These are phyloP conservation scores for Enteromius anoplus DNA, from an alignment of 2,797 vertebrate species.

Conservation along the genomic window DNA sequence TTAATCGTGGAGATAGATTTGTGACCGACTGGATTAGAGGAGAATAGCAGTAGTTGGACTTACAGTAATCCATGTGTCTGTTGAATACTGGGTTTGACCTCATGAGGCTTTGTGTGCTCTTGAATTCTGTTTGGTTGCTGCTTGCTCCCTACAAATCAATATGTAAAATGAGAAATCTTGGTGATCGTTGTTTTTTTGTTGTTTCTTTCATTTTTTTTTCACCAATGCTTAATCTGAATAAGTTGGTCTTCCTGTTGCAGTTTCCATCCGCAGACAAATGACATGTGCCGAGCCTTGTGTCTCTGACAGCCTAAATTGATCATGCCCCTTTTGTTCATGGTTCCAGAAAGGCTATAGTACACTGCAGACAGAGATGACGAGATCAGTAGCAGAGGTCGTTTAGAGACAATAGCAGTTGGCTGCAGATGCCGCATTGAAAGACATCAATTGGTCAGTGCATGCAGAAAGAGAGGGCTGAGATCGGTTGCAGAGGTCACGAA, in stretches of 20 bases:
- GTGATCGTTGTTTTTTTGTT: not conserved
- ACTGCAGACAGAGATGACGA: conserved; percentile 47
- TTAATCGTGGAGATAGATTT: conserved; percentile 75
- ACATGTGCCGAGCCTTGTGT: not conserved
- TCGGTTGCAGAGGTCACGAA: conserved; percentile 64
- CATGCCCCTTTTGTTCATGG: conserved; percentile 42
- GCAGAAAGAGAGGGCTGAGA: conserved; percentile 38
- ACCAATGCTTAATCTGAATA: not conserved
- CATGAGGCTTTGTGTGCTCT: conserved; percentile 14
- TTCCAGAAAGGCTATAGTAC: conserved; percentile 34
- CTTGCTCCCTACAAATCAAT: not conserved
- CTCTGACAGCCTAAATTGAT: conserved; percentile 28
- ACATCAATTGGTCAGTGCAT: conserved; percentile 30
- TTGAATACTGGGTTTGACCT: conserved; percentile 30
- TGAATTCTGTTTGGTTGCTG: conserved; percentile 10
- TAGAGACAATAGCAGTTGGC: conserved; percentile 52
- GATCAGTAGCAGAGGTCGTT: conserved; percentile 42
- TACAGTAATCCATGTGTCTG: conserved; percentile 66
- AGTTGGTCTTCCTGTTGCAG: not conserved
- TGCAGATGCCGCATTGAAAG: conserved; percentile 55
- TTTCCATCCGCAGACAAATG: not conserved
- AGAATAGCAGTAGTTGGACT: conserved; percentile 66
- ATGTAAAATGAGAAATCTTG: not conserved
- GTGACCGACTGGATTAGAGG: conserved; percentile 74
- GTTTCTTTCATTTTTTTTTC: not conserved